Evolutionary conservation across 1,140 invertebrate species (phyloP).

Genomic region (Diabrotica undecimpunctata): DNA sequence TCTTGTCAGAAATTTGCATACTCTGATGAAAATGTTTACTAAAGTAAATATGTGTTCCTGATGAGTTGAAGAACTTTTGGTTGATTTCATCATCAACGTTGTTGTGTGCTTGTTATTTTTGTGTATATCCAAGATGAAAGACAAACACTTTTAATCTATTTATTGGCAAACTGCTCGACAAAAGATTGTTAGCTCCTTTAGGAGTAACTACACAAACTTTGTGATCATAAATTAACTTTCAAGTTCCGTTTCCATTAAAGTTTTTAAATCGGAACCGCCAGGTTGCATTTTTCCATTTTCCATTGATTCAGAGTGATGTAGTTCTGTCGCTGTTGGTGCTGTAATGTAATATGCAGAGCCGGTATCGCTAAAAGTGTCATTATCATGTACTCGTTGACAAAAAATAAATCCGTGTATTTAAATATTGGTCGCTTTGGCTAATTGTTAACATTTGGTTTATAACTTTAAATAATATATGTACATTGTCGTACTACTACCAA

Average conservation of each 20-base stretch:
- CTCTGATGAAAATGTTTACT: constrained; percentile 1
- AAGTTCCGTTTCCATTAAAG: background rate
- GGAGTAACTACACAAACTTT: background rate
- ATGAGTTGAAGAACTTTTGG: background rate
- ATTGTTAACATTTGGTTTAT: too few relatives aligned
- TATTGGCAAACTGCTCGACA: background rate
- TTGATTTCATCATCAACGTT: background rate
- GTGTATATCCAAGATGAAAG: background rate
- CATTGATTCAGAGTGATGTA: background rate
- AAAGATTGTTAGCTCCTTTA: too few relatives aligned
- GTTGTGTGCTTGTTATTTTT: background rate
- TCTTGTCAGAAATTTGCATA: background rate
- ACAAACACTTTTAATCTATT: background rate
- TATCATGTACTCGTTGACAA: background rate
- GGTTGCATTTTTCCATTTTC: background rate
- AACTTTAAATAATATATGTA: too few relatives aligned
- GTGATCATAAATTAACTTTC: background rate
- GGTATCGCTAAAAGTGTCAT: background rate
- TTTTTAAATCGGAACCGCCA: background rate
- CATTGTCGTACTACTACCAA: too few relatives aligned
- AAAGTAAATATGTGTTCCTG: background rate
- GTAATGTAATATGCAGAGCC: too few relatives aligned
- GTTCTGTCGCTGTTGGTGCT: background rate
- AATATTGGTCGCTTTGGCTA: too few relatives aligned
- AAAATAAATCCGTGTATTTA: too few relatives aligned